phyloP scores from a whole-genome alignment of 2,797 vertebrate genomes.

The Bryconaethiops microstoma region DNA sequence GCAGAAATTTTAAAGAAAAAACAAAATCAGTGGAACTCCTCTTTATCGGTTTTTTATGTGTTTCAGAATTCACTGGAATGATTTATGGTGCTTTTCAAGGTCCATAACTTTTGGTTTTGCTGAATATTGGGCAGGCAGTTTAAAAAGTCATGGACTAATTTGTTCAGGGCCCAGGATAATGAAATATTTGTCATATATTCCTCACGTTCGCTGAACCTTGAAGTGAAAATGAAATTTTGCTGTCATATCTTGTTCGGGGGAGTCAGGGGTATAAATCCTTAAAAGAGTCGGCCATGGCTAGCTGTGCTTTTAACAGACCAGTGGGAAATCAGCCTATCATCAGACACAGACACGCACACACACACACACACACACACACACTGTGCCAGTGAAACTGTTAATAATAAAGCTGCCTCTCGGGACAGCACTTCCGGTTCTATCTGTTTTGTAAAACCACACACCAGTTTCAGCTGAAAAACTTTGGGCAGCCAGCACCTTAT shows the following conservation, averaged over 20 bases:
- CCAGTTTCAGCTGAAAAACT: neutral
- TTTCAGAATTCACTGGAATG: neutral
- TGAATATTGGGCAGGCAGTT: constrained; percentile 10
- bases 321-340: constrained; percentile 5
- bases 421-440: neutral
- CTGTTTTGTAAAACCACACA: constrained; percentile 2
- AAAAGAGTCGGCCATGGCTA: constrained; percentile 32
- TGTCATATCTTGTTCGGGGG: constrained; percentile 42
- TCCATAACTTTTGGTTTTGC: neutral
- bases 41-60: neutral
- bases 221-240: constrained; percentile 44
- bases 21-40: too few relatives aligned
- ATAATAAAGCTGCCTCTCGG: neutral
- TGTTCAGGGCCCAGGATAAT: constrained; percentile 36
- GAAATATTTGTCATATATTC: constrained; percentile 41
- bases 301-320: constrained; percentile 32
- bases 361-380: constrained; percentile 4
- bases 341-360: constrained; percentile 3
- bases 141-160: constrained; percentile 34
- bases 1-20: too few relatives aligned
- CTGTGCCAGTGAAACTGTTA: neutral
- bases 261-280: constrained; percentile 37
- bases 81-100: neutral
- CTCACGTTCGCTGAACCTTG: constrained; percentile 31
- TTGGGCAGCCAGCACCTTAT: neutral